phyloP scores from a whole-genome alignment of 2,113 vertebrate genomes.

The Corythornis cristatus region DNA sequence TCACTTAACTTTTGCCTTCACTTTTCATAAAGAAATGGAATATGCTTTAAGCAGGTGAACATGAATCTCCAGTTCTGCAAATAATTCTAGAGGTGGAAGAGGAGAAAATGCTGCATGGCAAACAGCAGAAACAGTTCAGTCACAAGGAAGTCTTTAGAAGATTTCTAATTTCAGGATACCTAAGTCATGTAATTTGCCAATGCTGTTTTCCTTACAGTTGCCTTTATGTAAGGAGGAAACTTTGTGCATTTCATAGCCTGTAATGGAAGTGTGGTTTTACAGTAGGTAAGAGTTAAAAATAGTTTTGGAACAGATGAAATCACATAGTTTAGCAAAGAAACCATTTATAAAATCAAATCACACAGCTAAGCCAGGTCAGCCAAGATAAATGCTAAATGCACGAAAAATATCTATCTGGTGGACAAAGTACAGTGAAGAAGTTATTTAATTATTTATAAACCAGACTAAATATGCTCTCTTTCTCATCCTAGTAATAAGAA shows the following conservation, averaged over 20 bases:
- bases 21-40: background rate
- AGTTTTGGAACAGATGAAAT: background rate
- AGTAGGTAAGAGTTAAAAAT: background rate
- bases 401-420: background rate
- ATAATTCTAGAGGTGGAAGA: background rate
- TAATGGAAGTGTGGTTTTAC: background rate
- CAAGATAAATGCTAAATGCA: background rate
- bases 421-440: background rate
- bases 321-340: background rate
- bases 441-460: background rate
- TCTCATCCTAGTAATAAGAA: background rate
- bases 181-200: constrained; percentile 15
- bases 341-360: background rate
- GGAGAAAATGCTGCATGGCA: background rate
- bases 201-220: background rate
- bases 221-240: background rate
- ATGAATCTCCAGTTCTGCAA: background rate
- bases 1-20: background rate
- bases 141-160: background rate
- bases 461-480: background rate
- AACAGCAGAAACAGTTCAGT: background rate
- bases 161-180: background rate
- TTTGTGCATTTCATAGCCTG: background rate
- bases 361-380: background rate
- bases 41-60: background rate